Percentiles rank a stretch among this genome's conserved stretches.
Evolutionary conservation across 2,113 vertebrate species (phyloP).

Genomic region (Lota lota): DNA sequence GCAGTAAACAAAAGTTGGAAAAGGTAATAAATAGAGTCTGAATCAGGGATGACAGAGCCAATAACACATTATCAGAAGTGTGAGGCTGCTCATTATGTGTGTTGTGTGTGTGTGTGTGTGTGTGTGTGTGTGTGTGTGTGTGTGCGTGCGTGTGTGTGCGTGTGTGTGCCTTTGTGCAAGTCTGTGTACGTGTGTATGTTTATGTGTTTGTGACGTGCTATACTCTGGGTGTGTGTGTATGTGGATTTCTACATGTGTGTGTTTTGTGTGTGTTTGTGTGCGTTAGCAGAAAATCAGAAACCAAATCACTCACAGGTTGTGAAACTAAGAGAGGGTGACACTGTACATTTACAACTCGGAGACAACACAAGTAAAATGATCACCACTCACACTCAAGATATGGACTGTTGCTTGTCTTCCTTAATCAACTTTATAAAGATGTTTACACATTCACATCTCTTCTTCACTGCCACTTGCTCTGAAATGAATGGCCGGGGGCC

Average conservation of each 20-base stretch:
- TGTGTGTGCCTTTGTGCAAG: constrained; percentile 3
- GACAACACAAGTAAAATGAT: constrained; percentile 33
- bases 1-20: constrained; percentile 69
- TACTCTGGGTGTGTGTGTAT: no score
- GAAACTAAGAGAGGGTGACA: constrained; percentile 9
- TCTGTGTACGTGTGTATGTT: neutral
- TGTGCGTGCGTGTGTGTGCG: constrained; percentile 6
- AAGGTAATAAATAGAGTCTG: constrained; percentile 59
- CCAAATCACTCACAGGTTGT: constrained; percentile 1
- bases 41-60: constrained; percentile 48
- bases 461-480: constrained; percentile 4
- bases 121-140: neutral
- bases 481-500: constrained; percentile 20
- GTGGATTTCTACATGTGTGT: neutral
- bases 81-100: constrained; percentile 13
- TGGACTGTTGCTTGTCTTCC: neutral
- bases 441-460: constrained; percentile 28
- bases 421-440: constrained; percentile 30
- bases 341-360: constrained; percentile 23
- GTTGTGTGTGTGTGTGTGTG: constrained; percentile 11
- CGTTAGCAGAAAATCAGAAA: neutral
- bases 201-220: no score
- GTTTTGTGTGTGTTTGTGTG: constrained; percentile 3
- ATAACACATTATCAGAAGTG: constrained; percentile 51
- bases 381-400: constrained; percentile 1